phyloP scores from a whole-genome alignment of 2,113 vertebrate genomes.

The Gnathonemus longibarbis region DNA sequence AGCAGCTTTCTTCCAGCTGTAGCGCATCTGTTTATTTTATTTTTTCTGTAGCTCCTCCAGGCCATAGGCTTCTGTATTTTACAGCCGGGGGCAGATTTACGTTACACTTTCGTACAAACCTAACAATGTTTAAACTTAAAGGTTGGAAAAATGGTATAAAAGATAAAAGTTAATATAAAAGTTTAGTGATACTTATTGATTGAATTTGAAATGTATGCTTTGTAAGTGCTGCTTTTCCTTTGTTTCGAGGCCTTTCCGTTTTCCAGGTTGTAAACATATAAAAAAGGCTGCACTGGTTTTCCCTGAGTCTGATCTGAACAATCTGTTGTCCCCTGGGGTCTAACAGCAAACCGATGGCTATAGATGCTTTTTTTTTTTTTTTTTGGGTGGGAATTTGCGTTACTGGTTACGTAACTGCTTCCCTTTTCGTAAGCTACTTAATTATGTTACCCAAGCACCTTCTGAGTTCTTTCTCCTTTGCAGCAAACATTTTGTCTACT shows the following conservation, averaged over 20 bases:
- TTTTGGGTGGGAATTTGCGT: conserved; percentile 36
- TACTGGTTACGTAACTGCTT: conserved; percentile 68
- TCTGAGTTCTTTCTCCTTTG: conserved; percentile 61
- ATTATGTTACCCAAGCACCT: conserved; percentile 85
- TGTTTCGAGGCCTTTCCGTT: conserved; percentile 29
- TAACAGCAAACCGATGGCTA: conserved; percentile 14
- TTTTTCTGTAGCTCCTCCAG: conserved; percentile 15
- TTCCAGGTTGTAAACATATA: conserved; percentile 19
- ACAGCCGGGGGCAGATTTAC: conserved; percentile 15
- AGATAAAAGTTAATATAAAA: conserved; percentile 29
- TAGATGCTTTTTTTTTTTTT: conserved; percentile 41
- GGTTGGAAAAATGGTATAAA: conserved; percentile 25
- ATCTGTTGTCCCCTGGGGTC: conserved; percentile 15
- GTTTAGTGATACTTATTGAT: conserved; percentile 33
- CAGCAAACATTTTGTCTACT: conserved; percentile 55
- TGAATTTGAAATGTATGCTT: conserved; percentile 37
- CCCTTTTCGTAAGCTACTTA: conserved; percentile 67
- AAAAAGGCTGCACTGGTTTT: conserved; percentile 7
- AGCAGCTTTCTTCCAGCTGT: conserved; percentile 29
- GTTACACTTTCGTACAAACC: conserved; percentile 22
- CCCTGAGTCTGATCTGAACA: conserved; percentile 2
- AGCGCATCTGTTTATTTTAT: conserved; percentile 21
- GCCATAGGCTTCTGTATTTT: conserved; percentile 16
- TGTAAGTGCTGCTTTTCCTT: conserved; percentile 43
- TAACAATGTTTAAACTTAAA: conserved; percentile 26